phyloP scores from a whole-genome alignment of 2,797 vertebrate species.

The Dendrocincla tyrannina region DNA sequence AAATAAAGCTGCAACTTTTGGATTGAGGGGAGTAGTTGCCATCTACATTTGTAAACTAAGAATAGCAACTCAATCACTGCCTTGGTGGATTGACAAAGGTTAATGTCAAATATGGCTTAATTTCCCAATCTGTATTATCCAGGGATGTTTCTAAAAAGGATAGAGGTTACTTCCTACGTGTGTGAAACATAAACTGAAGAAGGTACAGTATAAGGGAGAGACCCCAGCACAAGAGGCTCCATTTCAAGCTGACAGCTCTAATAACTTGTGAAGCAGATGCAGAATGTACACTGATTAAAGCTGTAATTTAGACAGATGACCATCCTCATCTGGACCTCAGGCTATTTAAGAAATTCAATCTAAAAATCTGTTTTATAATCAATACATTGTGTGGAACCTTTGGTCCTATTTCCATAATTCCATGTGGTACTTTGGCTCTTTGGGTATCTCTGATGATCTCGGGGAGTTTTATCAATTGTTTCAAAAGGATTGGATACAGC shows the following conservation, averaged over 20 bases:
- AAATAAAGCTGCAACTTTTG: constrained; percentile 49
- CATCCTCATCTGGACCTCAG: neutral
- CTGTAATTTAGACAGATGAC: neutral
- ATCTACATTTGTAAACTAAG: constrained; percentile 32
- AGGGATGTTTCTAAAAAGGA: neutral
- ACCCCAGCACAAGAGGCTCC: neutral
- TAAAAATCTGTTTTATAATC: neutral
- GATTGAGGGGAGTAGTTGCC: neutral
- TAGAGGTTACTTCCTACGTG: neutral
- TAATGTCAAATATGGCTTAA: neutral
- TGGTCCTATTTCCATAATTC: neutral
- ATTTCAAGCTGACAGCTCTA: neutral
- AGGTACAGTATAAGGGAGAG: neutral
- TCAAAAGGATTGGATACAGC: neutral
- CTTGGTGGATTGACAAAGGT: neutral
- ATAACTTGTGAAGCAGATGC: neutral
- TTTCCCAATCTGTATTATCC: neutral
- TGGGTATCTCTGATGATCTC: neutral
- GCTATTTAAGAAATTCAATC: neutral
- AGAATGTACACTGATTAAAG: neutral
- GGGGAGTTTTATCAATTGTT: neutral
- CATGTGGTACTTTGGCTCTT: neutral
- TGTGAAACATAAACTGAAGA: neutral
- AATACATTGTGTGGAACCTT: neutral
- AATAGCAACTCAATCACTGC: neutral